Conservation (phyloP, 2,113 vertebrate genomes). For the Nymphicus hollandicus region DNA sequence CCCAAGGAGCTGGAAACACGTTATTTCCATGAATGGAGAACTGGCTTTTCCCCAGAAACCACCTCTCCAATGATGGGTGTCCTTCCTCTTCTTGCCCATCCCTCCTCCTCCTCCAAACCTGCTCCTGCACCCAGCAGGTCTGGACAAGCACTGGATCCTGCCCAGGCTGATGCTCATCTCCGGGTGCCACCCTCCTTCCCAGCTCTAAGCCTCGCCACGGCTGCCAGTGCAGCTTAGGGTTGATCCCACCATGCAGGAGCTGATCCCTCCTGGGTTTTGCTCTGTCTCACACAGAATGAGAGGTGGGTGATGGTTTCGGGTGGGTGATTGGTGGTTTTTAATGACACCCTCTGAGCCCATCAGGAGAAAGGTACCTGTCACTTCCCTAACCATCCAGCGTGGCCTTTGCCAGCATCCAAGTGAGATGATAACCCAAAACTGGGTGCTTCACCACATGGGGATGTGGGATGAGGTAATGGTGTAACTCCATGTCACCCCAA, state of each 20-base stretch:
- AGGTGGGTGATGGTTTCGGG: accelerated
- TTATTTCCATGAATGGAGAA: not conserved
- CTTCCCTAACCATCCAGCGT: not conserved
- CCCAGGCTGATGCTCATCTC: not conserved
- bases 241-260: not conserved
- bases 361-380: not conserved
- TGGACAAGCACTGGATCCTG: accelerated
- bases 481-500: not conserved
- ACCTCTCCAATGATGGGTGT: not conserved
- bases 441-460: accelerated
- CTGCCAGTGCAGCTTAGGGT: accelerated
- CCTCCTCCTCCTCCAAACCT: not conserved
- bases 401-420: not conserved
- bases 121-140: not conserved
- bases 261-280: not conserved
- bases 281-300: not conserved
- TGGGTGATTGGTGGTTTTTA: not conserved
- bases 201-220: accelerated
- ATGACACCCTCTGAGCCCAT: not conserved
- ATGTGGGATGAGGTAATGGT: not conserved
- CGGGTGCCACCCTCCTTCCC: not conserved
- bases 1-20: accelerated
- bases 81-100: not conserved
- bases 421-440: not conserved
- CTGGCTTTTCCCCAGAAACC: not conserved